Base-by-base conservation (phyloP, 1,140 invertebrate species). In the Campodea augens region DNA sequence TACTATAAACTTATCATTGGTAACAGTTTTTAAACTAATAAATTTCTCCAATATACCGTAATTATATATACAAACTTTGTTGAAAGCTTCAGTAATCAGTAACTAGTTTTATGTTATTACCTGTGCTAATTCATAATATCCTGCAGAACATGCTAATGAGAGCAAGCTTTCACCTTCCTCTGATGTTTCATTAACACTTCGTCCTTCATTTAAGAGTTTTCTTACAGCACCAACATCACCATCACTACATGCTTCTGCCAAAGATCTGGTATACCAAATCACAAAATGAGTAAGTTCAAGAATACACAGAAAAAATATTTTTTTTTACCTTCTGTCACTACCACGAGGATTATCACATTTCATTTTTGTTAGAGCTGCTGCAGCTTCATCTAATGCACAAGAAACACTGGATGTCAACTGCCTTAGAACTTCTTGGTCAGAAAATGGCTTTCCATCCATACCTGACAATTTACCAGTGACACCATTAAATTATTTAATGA, bases 321-420 rank as follows among this genome's bases (percentile, higher is more conserved):
- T 7, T 10, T 15, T 15, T 32, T 32, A 32, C 27, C 27, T 32
- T 7, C 7, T 15, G 15, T 32, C 27, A 15, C 15, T 32, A 15
- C 27, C 60, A 24, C 69, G 68, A 47, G 72, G 70, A 54, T 72
- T 79, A 60, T 90, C 87, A 58, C 76, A 82, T 55, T 88, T 75
- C 89, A 93, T 95, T 58, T 87, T 78, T 43, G 87, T 93, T 38
- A 95, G 70, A 44, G 89, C 88, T 51, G 89, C 87, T 41, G 89
- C 90, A 39, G 90, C 90, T 68, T 95, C 90, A 70, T 93, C 90
- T 49, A 96, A 72, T 41, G 90, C 86, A 69, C 83, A 88, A 54
- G 84, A 89, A 44, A 91, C 86, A 53, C 80, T 83, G 19, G 84
- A 87, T 47, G 85, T 87, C 54, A 89, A 67, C 51, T 81, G 75